phyloP scores from a whole-genome alignment of 2,113 vertebrate genomes.

The Girardinichthys multiradiatus region DNA sequence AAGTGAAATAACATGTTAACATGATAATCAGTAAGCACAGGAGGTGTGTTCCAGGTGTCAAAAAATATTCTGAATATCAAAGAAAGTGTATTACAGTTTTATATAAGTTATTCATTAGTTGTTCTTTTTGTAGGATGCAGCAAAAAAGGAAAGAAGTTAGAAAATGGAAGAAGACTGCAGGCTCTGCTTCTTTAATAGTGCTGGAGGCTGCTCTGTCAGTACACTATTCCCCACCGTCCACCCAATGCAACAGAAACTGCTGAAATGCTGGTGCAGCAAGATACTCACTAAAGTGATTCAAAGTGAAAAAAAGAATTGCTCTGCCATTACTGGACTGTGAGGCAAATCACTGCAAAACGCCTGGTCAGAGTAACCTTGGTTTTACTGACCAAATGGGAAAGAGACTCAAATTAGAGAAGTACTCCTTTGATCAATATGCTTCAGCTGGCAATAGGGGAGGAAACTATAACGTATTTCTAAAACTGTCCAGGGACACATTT shows the following conservation, averaged over 20 bases:
- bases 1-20: neutral
- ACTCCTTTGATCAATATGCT: neutral
- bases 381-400: neutral
- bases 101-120: neutral
- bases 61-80: neutral
- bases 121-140: neutral
- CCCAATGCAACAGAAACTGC: slow-evolving; percentile 47
- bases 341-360: neutral
- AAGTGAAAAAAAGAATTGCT: slow-evolving; percentile 46
- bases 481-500: neutral
- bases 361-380: neutral
- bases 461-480: neutral
- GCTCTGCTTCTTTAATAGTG: slow-evolving; percentile 40
- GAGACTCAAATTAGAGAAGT: neutral
- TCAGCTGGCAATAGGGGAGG: neutral
- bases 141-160: slow-evolving; percentile 9
- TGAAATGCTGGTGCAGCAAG: slow-evolving; percentile 58
- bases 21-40: neutral
- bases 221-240: slow-evolving; percentile 61
- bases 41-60: neutral
- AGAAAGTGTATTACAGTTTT: neutral
- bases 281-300: slow-evolving; percentile 61
- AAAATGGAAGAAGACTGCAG: slow-evolving; percentile 54
- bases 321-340: neutral
- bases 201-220: slow-evolving; percentile 65